phyloP scores from a whole-genome alignment of 1,140 invertebrate species.

The Ceratitis capitata region DNA sequence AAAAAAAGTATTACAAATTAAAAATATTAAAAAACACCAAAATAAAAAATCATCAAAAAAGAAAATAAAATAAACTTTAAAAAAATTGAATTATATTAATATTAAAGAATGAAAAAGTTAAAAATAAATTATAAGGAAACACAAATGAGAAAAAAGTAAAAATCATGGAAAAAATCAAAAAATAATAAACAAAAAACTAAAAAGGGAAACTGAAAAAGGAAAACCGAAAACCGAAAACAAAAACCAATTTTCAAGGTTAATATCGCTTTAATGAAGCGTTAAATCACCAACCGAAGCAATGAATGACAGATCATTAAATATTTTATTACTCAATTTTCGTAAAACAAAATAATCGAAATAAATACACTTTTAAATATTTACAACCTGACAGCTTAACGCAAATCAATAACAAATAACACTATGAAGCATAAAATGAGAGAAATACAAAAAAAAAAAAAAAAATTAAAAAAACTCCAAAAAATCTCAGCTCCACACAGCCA shows the following conservation, averaged over 20 bases:
- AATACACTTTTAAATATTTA: neutral
- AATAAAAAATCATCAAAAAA: no score
- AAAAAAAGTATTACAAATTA: no score
- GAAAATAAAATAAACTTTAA: no score
- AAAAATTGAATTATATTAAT: no score
- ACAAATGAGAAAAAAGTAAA: no score
- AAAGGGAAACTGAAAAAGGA: no score
- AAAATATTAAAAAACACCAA: no score
- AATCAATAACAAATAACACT: neutral
- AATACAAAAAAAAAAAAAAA: neutral
- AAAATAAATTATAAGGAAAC: no score
- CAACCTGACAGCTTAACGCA: neutral
- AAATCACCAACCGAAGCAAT: neutral
- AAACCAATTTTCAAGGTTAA: neutral
- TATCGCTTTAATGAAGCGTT: neutral
- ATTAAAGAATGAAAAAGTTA: no score
- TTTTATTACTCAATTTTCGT: neutral
- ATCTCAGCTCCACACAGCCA: neutral
- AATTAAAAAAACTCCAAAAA: neutral
- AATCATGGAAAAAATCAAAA: no score
- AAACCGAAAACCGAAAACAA: neutral
- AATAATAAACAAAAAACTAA: no score
- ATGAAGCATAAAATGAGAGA: neutral
- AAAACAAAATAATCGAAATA: neutral
- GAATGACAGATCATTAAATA: neutral